These are phyloP conservation scores for Leucopsar rothschildi DNA, from an alignment of 2,113 vertebrate species.

Conservation along the genomic window DNA sequence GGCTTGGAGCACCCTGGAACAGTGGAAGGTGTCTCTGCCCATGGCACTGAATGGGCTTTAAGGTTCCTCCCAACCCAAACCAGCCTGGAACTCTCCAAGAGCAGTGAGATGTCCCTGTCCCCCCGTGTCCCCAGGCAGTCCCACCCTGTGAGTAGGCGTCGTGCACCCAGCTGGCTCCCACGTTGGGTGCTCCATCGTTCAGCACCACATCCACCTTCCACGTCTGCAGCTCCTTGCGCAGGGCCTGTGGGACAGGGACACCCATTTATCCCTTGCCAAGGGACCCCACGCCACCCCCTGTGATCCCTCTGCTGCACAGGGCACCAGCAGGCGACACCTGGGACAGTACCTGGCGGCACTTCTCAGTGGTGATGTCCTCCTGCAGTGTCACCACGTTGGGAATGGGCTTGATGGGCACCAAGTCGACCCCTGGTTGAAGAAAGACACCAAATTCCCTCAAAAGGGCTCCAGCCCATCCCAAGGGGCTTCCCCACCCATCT, in stretches of 20 bases:
- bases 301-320: not conserved
- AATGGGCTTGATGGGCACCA: slow-evolving; percentile 93
- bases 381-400: slow-evolving; percentile 89
- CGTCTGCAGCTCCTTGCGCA: slow-evolving; percentile 91
- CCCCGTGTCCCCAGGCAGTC: accelerated
- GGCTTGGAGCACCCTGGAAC: not conserved
- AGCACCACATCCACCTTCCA: slow-evolving; percentile 97
- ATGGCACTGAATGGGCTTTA: too few species aligned
- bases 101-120: accelerated
- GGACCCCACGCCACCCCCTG: not conserved
- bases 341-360: slow-evolving; percentile 84
- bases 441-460: not conserved
- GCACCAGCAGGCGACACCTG: accelerated
- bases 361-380: slow-evolving; percentile 95
- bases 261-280: accelerated
- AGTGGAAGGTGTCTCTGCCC: not conserved
- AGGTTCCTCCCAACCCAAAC: not conserved
- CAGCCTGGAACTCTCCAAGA: accelerated
- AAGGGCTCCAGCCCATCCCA: not conserved
- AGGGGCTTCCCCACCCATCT: accelerated
- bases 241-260: slow-evolving; percentile 64
- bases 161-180: slow-evolving; percentile 93
- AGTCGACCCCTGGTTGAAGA: slow-evolving; percentile 81
- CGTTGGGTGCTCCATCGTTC: slow-evolving; percentile 93
- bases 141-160: slow-evolving; percentile 94